Conservation (phyloP, 2,113 vertebrate species). For the Dolichallabes microphthalmus region DNA sequence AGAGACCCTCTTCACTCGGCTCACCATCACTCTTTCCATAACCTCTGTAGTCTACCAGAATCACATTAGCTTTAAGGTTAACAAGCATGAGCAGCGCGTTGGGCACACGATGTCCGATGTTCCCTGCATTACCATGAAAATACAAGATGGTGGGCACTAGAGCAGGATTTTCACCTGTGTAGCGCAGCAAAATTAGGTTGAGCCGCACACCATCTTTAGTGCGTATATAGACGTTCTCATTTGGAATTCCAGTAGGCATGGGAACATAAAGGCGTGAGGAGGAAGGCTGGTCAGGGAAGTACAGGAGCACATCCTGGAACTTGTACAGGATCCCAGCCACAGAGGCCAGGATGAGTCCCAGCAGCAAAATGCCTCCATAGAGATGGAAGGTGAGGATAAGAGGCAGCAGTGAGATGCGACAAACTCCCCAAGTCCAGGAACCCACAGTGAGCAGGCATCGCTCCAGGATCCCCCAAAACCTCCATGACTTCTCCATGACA, state of each 20-base stretch:
- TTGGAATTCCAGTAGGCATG: conserved; percentile 93
- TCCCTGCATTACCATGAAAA: conserved; percentile 97
- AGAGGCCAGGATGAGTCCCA: conserved; percentile 87
- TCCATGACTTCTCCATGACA: conserved; percentile 96
- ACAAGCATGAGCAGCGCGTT: conserved; percentile 97
- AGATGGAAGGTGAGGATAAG: conserved; percentile 97
- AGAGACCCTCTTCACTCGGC: conserved; percentile 90
- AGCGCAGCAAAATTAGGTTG: conserved; percentile 91
- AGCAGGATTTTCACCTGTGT: conserved; percentile 83
- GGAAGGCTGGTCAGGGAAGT: conserved; percentile 96
- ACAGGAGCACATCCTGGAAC: conserved; percentile 96
- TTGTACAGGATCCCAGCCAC: conserved; percentile 95
- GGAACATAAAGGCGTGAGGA: conserved; percentile 97
- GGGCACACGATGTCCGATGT: conserved; percentile 93
- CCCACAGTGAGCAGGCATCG: conserved; percentile 83
- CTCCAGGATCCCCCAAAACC: conserved; percentile 86
- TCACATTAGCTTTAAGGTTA: conserved; percentile 93
- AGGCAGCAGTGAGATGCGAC: conserved; percentile 91
- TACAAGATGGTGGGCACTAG: conserved; percentile 91
- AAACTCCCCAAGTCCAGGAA: conserved; percentile 94
- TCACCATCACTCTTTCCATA: conserved; percentile 97
- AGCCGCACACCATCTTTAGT: conserved; percentile 95
- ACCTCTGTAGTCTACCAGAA: conserved; percentile 94
- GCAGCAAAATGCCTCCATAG: conserved; percentile 87
- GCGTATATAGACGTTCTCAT: conserved; percentile 92